Base-by-base conservation (phyloP, 2,888 invertebrate genomes). In the Unio delphinus region DNA sequence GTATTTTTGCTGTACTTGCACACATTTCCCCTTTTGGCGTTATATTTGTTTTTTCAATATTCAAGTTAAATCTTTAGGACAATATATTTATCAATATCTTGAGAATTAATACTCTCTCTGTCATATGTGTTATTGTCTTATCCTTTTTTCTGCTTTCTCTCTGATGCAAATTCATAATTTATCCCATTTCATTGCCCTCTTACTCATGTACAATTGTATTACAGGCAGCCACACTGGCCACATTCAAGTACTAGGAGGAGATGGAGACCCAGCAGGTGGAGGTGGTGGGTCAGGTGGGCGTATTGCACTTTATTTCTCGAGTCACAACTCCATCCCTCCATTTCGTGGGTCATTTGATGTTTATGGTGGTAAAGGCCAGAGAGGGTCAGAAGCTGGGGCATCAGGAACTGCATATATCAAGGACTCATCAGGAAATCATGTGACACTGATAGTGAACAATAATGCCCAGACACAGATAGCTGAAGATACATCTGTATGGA, bases 141-240 rank as follows among this genome's bases (percentile, higher is more conserved):
- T 34, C 3, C 6, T 7, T 34, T 34, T 34, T 4, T 34, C 5
- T 34, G 4, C 34, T 34, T 34, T 34, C 34, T 34, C 6, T 7
- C 34, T 28, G 34, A 34, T 34, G 34, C 34, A 34, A 6, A 6
- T 34, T 34, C 34, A 34, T 34, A 34, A 7, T 5, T 34, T 34
- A 34, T 34, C 6, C 34, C 34, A 34, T 34, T 34, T 6, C 34
- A 34, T 34, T 34, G 34, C 34, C 34, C 7, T 34, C 34, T 34
- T 34, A 34, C 34, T 7, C 34, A 34, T 5, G 0, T 1, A 34
- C 34, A 34, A 5, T 7, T 34, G 34, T 34, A 34, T 65, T 64
- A 55, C 70, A 85, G 85, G 85, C 28, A 81, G 83, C 60, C 83
- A 85, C 73, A 85, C 85, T 23, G 85, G 84, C 20, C 78, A 78